Evolutionary conservation across 1,140 invertebrate genomes (phyloP), one percentile per base, ranked within the genome.

Genomic region (Zaprionus taronus): DNA sequence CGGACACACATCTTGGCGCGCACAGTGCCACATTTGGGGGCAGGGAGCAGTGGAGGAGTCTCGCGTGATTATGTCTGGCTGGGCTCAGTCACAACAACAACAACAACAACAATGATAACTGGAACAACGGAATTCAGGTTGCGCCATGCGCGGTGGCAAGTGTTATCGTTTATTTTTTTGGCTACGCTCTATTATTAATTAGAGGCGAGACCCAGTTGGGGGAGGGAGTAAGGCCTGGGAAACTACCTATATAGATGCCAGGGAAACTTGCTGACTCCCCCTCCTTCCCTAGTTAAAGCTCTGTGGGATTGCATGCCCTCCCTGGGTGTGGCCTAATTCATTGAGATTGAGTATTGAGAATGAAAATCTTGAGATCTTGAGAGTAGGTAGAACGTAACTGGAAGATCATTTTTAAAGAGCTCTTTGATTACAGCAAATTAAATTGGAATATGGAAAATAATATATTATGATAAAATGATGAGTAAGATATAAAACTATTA

Each of bases 171-270:
- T 47, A 34, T 41, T n/a, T 41, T n/a, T 47, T 72, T 55, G 34
- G 68, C 57, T 77, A 47, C 58, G 75, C 84, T 81, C 74, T 77
- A 84, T 89, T 89, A 89, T 89, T 84, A 89, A 89, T 89, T 89
- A 84, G 84, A 64, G 56, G 41, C 51, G 34, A 24, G 6, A 24
- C 9, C 4, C 7, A 3, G 4, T 4, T 2, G 47, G 20, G 47
- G 47, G 20, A 51, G 47, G 24, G 12, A 47, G 65, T 17, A 9
- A 53, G 55, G 41, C 56, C 38, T 55, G 56, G 28, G 55, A 67
- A 58, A 12, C 9, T 44, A n/a, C n/a, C 41, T 17, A 44, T n/a
- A 41, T 15, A 15, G 38, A 12, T 15, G 41, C 15, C 5, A 44
- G 5, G 2, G 9, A 31, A 34, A 34, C 31, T 34, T 9, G 2